These are phyloP conservation scores for Xylota segnis DNA, from an alignment of 2,888 invertebrate species.

Conservation along the genomic window DNA sequence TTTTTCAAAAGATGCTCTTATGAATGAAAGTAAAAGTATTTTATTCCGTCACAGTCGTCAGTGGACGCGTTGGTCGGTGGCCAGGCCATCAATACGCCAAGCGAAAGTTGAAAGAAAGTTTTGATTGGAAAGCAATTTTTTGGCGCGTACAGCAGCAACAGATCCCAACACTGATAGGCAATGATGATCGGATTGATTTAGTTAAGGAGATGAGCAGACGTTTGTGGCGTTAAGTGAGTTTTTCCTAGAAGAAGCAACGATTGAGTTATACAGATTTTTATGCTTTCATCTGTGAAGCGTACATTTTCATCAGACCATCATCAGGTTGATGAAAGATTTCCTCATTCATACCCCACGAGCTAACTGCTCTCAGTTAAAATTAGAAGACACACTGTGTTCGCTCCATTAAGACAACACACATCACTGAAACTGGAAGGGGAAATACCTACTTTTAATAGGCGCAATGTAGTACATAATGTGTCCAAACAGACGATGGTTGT, in stretches of 20 bases:
- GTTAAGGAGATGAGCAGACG: conserved; percentile 41
- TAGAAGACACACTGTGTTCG: conserved; percentile 19
- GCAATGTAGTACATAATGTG: not conserved
- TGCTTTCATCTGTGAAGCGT: conserved; percentile 15
- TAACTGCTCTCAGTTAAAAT: conserved; percentile 43
- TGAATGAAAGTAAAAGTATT: conserved; percentile 74
- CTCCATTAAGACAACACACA: conserved; percentile 20
- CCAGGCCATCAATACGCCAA: conserved; percentile 49
- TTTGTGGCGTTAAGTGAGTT: conserved; percentile 25
- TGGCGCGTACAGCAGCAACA: conserved; percentile 25
- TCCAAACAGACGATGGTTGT: conserved; percentile 12
- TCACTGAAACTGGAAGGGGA: not conserved
- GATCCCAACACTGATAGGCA: conserved; percentile 29
- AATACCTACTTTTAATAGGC: not conserved
- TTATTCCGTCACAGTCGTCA: conserved; percentile 49
- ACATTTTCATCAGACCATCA: conserved; percentile 38
- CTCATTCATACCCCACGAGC: conserved; percentile 30
- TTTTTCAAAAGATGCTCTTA: conserved; percentile 39
- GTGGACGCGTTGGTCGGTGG: conserved; percentile 38
- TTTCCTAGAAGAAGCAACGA: not conserved
- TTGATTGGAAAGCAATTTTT: conserved; percentile 68
- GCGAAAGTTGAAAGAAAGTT: conserved; percentile 77
- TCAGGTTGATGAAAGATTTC: conserved; percentile 52
- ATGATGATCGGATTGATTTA: conserved; percentile 52
- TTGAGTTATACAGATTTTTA: not conserved